Conservation (phyloP, 92 coral and sea anemone species). For the Chrysogorgia sp. region DNA sequence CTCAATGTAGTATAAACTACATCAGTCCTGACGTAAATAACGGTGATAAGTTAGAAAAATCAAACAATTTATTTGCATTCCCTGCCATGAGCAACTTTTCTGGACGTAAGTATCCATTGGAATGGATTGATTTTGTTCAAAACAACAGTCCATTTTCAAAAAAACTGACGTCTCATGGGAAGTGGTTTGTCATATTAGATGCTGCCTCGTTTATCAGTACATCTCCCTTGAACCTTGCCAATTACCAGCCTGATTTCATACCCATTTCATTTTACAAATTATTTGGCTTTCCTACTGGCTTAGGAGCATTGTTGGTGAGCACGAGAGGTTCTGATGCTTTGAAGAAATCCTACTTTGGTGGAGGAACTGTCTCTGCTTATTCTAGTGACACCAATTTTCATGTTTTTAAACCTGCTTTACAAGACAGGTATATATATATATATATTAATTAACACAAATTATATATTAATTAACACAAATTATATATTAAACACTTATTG, state of each 20-base stretch:
- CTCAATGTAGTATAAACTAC: not conserved
- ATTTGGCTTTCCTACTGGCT: constrained; percentile 97
- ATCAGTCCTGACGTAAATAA: not conserved
- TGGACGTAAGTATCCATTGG: constrained; percentile 82
- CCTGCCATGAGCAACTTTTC: constrained; percentile 98
- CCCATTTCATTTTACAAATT: constrained; percentile 94
- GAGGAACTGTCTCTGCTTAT: constrained; percentile 90
- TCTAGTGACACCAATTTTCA: constrained; percentile 77
- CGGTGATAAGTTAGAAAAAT: not conserved
- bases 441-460: not conserved
- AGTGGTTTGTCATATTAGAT: constrained; percentile 89
- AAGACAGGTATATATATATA: constrained; percentile 67
- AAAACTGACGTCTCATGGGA: not conserved
- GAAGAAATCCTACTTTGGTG: constrained; percentile 84
- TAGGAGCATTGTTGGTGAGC: constrained; percentile 84
- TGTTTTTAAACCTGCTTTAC: constrained; percentile 55
- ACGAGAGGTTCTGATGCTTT: constrained; percentile 68
- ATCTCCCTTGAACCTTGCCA: constrained; percentile 70
- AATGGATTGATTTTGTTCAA: constrained; percentile 65
- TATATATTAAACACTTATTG: no score
- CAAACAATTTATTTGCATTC: constrained; percentile 72
- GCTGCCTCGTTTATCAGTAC: constrained; percentile 94
- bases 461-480: no score
- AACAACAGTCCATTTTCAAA: constrained; percentile 23
- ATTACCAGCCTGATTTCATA: constrained; percentile 76